Conservation (phyloP, 2,797 vertebrate species). For the Enteromius mattozi region DNA sequence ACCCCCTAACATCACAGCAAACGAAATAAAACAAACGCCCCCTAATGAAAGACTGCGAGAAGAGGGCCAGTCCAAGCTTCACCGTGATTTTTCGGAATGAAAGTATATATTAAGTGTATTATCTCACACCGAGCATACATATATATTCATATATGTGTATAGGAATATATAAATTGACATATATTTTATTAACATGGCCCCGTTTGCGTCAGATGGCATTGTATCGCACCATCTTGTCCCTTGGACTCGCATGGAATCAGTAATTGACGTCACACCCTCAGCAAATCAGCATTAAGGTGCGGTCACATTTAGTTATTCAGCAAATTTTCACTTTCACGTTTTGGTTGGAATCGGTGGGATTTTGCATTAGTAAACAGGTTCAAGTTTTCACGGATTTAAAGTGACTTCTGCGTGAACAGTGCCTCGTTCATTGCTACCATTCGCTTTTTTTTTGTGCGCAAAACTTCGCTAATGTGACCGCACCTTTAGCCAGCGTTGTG, state of each 20-base stretch:
- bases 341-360: neutral
- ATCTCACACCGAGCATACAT: constrained; percentile 66
- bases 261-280: constrained; percentile 62
- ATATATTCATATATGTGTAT: constrained; percentile 46
- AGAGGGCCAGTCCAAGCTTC: constrained; percentile 65
- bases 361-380: neutral
- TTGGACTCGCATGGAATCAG: constrained; percentile 80
- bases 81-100: constrained; percentile 53
- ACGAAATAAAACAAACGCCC: constrained; percentile 13
- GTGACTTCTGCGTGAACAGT: constrained; percentile 2
- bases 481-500: constrained; percentile 27
- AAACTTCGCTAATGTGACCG: constrained; percentile 21
- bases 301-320: neutral
- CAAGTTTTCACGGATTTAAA: neutral
- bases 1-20: constrained; percentile 56
- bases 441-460: neutral
- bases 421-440: neutral
- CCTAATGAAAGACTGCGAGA: constrained; percentile 7
- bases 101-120: constrained; percentile 66
- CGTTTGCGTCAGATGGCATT: constrained; percentile 64
- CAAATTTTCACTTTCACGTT: neutral
- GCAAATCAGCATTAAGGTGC: constrained; percentile 62
- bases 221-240: constrained; percentile 33
- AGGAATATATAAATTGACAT: constrained; percentile 61
- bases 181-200: constrained; percentile 70